Conservation (phyloP, 2,113 vertebrate genomes). For the Embiotoca jacksoni region DNA sequence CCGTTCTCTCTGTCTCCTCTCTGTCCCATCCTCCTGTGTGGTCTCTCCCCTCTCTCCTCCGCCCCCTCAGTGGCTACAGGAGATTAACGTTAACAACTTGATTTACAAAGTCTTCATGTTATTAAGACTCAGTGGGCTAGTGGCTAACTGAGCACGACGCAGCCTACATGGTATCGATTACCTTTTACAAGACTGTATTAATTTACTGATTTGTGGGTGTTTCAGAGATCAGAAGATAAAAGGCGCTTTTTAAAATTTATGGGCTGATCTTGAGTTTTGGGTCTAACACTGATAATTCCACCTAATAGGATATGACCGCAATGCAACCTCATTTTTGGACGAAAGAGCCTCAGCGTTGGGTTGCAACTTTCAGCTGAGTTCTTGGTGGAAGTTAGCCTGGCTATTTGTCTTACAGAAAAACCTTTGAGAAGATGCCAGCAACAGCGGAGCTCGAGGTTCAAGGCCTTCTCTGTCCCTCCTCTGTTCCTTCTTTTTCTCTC, state of each 20-base stretch:
- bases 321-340: conserved; percentile 31
- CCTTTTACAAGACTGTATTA: conserved; percentile 54
- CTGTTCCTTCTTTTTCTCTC: conserved; percentile 45
- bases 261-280: conserved; percentile 17
- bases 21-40: conserved; percentile 66
- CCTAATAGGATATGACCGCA: conserved; percentile 48
- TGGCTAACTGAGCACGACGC: conserved; percentile 33
- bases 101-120: conserved; percentile 55
- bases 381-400: conserved; percentile 60
- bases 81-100: conserved; percentile 45
- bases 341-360: conserved; percentile 39
- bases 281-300: conserved; percentile 26
- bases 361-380: conserved; percentile 34
- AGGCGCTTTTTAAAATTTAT: conserved; percentile 4
- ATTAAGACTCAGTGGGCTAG: conserved; percentile 23
- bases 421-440: conserved; percentile 82
- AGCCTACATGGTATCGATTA: conserved; percentile 38
- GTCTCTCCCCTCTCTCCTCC: conserved; percentile 42
- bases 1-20: conserved; percentile 30
- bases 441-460: conserved; percentile 74
- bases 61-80: conserved; percentile 14
- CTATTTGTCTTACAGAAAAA: conserved; percentile 73
- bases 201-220: conserved; percentile 26
- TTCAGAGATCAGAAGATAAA: conserved; percentile 28
- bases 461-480: conserved; percentile 70